Conservation (phyloP, 2,888 invertebrate species). For the Idaea dimidiata region DNA sequence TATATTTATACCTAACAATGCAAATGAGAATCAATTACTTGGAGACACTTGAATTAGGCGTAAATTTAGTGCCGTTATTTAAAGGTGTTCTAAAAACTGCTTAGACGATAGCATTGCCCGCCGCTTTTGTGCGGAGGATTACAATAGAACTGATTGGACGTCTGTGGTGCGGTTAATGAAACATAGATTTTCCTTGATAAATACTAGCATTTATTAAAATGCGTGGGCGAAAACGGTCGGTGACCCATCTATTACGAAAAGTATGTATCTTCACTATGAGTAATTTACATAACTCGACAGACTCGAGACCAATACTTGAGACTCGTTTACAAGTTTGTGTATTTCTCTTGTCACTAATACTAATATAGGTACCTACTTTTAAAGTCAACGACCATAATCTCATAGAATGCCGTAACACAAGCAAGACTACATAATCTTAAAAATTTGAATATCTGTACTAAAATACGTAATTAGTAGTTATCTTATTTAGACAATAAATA, state of each 20-base stretch:
- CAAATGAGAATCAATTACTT: slow-evolving; percentile 58
- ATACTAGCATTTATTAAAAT: slow-evolving; percentile 42
- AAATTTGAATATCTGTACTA: background rate
- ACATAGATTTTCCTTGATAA: slow-evolving; percentile 37
- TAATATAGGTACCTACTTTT: slow-evolving; percentile 14
- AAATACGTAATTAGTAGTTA: background rate
- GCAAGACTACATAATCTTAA: background rate
- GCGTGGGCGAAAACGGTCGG: slow-evolving; percentile 63
- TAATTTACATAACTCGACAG: slow-evolving; percentile 78
- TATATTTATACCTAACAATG: slow-evolving; percentile 48
- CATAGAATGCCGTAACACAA: slow-evolving; percentile 21
- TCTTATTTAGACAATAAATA: too few relatives aligned
- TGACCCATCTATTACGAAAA: slow-evolving; percentile 69
- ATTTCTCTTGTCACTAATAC: slow-evolving; percentile 40
- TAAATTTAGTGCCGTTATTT: slow-evolving; percentile 42
- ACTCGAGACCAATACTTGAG: slow-evolving; percentile 66
- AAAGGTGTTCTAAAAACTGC: slow-evolving; percentile 38
- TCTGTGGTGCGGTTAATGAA: slow-evolving; percentile 43
- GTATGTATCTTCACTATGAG: slow-evolving; percentile 46
- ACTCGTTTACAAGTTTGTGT: slow-evolving; percentile 59
- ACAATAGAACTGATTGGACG: slow-evolving; percentile 35
- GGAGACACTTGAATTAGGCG: slow-evolving; percentile 49
- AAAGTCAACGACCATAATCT: slow-evolving; percentile 48
- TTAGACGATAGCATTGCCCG: slow-evolving; percentile 40
- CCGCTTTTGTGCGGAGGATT: slow-evolving; percentile 22